These are phyloP conservation scores for Halictus ligatus DNA, from an alignment of 2,888 invertebrate genomes.

Conservation along the genomic window DNA sequence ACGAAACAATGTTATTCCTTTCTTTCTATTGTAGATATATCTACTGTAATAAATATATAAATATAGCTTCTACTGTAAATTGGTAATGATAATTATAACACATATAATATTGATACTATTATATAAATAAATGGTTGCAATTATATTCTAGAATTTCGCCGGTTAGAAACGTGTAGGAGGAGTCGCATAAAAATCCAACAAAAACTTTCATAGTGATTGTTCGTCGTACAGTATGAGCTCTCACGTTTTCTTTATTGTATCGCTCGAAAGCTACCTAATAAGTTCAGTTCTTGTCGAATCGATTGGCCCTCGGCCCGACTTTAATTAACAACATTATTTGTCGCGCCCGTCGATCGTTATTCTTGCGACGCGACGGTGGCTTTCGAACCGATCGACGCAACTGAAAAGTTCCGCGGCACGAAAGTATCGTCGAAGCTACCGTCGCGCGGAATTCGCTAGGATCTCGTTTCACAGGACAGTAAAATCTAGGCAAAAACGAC, in stretches of 20 bases:
- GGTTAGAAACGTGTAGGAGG: too few relatives aligned
- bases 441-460: background rate
- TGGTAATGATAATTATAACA: background rate
- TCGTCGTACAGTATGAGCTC: background rate
- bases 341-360: background rate
- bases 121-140: background rate
- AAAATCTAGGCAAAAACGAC: background rate
- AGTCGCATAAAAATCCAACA: background rate
- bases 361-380: background rate
- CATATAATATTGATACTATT: background rate
- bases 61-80: background rate
- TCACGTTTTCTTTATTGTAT: background rate
- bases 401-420: background rate
- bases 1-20: background rate
- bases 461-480: slow-evolving; percentile 8
- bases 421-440: background rate
- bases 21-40: too few relatives aligned
- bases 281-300: background rate
- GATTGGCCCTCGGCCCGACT: background rate
- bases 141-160: background rate
- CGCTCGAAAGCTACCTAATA: background rate
- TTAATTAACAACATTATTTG: slow-evolving; percentile 11
- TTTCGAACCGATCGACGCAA: background rate
- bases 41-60: background rate
- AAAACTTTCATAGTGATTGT: background rate